A percentile compares a stretch with the other conserved stretches of the same genome.
These are phyloP conservation scores for Bellardia bayeri DNA, from an alignment of 2,888 invertebrate genomes.

Conservation along the genomic window DNA sequence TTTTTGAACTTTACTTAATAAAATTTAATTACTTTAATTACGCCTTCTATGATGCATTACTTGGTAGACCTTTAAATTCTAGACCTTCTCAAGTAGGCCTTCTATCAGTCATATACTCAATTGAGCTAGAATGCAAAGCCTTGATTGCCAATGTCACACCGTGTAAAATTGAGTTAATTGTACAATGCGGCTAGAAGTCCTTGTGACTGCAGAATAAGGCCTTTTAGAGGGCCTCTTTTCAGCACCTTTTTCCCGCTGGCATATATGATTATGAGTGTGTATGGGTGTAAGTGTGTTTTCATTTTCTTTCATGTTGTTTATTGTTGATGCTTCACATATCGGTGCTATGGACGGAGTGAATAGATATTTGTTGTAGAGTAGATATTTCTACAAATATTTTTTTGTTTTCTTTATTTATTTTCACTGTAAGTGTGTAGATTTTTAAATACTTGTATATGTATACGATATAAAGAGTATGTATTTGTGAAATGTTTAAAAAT, in stretches of 20 bases:
- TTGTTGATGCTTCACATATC: slow-evolving; percentile 40
- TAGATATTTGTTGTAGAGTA: slow-evolving; percentile 33
- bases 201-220: too few relatives aligned
- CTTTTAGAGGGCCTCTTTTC: too few relatives aligned
- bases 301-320: slow-evolving; percentile 5
- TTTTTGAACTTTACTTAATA: too few relatives aligned
- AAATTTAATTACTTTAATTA: too few relatives aligned
- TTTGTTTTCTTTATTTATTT: background rate
- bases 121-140: too few relatives aligned
- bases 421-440: background rate
- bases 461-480: background rate
- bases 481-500: slow-evolving; percentile 37
- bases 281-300: background rate
- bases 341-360: background rate
- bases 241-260: background rate
- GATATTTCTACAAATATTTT: slow-evolving; percentile 15
- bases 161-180: too few relatives aligned
- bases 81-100: too few relatives aligned
- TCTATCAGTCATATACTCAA: too few relatives aligned
- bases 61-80: too few relatives aligned
- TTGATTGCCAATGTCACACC: too few relatives aligned
- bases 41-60: too few relatives aligned
- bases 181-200: too few relatives aligned
- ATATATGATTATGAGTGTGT: background rate
- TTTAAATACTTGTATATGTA: background rate